Conservation (phyloP, 2,113 vertebrate genomes). For the Bufo gargarizans region DNA sequence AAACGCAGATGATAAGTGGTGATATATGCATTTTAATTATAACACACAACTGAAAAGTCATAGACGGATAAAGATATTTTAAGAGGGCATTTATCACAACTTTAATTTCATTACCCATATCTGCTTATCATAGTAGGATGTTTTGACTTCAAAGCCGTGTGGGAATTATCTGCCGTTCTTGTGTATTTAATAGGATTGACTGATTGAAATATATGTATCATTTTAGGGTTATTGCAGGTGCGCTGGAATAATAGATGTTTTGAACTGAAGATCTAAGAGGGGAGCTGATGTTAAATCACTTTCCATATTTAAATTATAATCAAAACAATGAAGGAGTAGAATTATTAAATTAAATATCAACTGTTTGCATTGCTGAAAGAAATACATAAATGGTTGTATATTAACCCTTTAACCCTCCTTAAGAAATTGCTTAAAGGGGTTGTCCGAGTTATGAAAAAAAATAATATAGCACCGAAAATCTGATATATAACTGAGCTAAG, state of each 20-base stretch:
- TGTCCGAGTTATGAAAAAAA: no score
- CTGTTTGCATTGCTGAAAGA: not conserved
- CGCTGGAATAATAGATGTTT: not conserved
- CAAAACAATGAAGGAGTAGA: not conserved
- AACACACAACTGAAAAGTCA: constrained; percentile 71
- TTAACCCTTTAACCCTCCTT: no score
- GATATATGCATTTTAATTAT: constrained; percentile 78
- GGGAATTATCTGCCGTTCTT: constrained; percentile 69
- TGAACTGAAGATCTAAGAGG: not conserved
- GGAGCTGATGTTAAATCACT: not conserved
- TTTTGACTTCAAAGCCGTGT: constrained; percentile 78
- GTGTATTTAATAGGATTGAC: constrained; percentile 74
- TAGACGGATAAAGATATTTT: constrained; percentile 79
- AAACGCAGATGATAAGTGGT: constrained; percentile 75
- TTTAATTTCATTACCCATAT: constrained; percentile 74
- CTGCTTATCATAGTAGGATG: constrained; percentile 76
- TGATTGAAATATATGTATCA: constrained; percentile 23
- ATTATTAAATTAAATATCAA: not conserved
- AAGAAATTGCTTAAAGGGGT: no score
- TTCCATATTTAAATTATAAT: not conserved
- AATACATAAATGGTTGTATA: not conserved
- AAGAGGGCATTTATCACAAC: constrained; percentile 79
- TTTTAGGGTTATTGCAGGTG: constrained; percentile 20
- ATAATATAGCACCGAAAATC: no score
- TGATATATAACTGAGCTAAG: no score